These are phyloP conservation scores for Capitulum mitella DNA, from an alignment of 2,888 invertebrate genomes.

Conservation along the genomic window DNA sequence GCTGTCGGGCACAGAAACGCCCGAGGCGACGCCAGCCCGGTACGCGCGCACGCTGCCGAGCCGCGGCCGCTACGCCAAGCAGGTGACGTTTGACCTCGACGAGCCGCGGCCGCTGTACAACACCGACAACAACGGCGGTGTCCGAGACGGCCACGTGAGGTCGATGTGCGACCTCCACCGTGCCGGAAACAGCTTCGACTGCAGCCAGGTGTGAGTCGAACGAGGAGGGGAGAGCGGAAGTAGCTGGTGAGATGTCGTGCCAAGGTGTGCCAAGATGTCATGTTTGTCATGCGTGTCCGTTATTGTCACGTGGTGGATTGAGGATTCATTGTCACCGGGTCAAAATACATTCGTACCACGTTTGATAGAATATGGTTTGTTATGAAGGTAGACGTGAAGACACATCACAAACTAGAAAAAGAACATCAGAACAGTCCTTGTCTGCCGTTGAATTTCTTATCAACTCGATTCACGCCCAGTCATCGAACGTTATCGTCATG, in stretches of 20 bases:
- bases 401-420: too few relatives aligned
- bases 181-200: not conserved
- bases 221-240: not conserved
- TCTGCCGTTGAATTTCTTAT: too few relatives aligned
- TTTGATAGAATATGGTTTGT: too few relatives aligned
- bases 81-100: not conserved
- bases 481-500: too few relatives aligned
- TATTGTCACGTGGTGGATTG: not conserved
- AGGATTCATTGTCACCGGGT: not conserved
- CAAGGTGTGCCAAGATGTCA: too few relatives aligned
- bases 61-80: not conserved
- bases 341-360: not conserved
- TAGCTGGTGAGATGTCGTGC: not conserved
- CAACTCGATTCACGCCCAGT: too few relatives aligned
- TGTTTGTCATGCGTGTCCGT: not conserved
- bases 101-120: not conserved
- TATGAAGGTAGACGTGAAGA: too few relatives aligned
- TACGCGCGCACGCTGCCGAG: constrained; percentile 1
- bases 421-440: too few relatives aligned
- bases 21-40: not conserved
- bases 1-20: not conserved
- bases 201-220: not conserved
- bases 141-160: not conserved
- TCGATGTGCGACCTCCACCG: not conserved
- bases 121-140: not conserved